Evolutionary conservation across 2,888 invertebrate species (phyloP), one percentile per base, ranked within the genome.

Genomic region (Xestoiulus laeticollis): DNA sequence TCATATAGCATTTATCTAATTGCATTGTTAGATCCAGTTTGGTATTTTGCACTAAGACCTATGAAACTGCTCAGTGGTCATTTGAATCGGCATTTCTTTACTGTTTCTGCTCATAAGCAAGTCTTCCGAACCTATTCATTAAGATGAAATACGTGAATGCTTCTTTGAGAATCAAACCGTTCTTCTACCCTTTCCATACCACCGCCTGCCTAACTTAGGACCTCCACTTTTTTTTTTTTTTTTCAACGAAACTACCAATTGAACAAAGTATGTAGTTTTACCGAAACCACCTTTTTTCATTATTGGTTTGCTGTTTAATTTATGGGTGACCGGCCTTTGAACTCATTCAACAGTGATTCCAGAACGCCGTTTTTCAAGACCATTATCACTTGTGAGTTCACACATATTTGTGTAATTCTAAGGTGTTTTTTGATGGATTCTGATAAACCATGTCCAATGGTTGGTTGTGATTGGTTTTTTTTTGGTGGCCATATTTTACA

Each of bases 251-350:
- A 59, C 59, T 6, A 59, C n/a, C 59, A 59, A 59, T 59, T 59
- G n/a, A n/a, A 59, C 59, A 59, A 59, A 59, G n/a, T 59, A n/a
- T 59, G 59, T n/a, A 59, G 59, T n/a, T 59, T 59, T 59, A 59
- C 59, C 19, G 59, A 59, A 59, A 59, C 59, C 59, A 59, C 59
- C 59, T 59, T 6, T n/a, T 59, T 59, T 59, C 59, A 6, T 59
- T 59, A 59, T 59, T 59, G 59, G 59, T 59, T 59, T 1, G 19
- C 5, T n/a, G 59, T n/a, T 59, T 59, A 59, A n/a, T 59, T 59
- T 59, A 59, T 59, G 59, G n/a, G 59, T 59, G 59, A 59, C 59
- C 59, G 59, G 59, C n/a, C n/a, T 59, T 59, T 59, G 59, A 59
- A 59, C 59, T n/a, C 59, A 59, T n/a, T n/a, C n/a, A n/a, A 0